Evolutionary conservation across 2,888 invertebrate genomes (phyloP), one percentile per base, ranked within the genome.

Genomic region (Amitus sp.): DNA sequence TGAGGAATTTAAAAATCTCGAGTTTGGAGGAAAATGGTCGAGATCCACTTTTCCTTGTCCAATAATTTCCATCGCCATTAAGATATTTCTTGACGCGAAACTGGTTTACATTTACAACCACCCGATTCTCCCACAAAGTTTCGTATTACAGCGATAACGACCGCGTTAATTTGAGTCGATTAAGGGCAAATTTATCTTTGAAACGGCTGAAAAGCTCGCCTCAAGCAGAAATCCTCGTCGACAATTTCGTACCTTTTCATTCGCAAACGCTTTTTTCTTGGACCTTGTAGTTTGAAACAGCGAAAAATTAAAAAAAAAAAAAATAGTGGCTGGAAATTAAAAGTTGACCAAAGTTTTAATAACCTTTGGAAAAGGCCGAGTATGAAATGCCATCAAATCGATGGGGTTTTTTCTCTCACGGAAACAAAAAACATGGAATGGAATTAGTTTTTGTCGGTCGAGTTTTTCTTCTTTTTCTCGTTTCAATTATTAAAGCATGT

Each of bases 391-490:
- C 37, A 37, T 37, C 37, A 37, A 37, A 37, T 37, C 5, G 15
- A 37, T 37, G 15, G 15, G 15, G 15, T 15, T 37, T 37, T 42
- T 42, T 13, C 20, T 42, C 18, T n/a, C n/a, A 42, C 19, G 2
- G 42, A 12, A 42, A 10, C 18, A 42, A 42, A 17, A 2, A 13
- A n/a, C n/a, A n/a, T n/a, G 9, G 42, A 42, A 42, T 5, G 42
- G 43, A 23, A 23, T 23, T 43, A 13, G 23, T 43, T 43, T 7
- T 27, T 4, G 10, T 43, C 42, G 37, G 52, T 43, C 30, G 34
- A 18, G 27, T 40, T 47, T 45, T 37, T 13, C 37, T 39, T 59
- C 47, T 59, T 59, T 59, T 52, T 52, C 34, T 3, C 27, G 13
- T 43, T 43, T 43, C 27, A 43, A 43, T 43, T 43, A 39, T 6